Percentiles rank a stretch among this genome's conserved stretches.
Conservation (phyloP, 2,888 invertebrate genomes). For the Thysanoteuthis rhombus region DNA sequence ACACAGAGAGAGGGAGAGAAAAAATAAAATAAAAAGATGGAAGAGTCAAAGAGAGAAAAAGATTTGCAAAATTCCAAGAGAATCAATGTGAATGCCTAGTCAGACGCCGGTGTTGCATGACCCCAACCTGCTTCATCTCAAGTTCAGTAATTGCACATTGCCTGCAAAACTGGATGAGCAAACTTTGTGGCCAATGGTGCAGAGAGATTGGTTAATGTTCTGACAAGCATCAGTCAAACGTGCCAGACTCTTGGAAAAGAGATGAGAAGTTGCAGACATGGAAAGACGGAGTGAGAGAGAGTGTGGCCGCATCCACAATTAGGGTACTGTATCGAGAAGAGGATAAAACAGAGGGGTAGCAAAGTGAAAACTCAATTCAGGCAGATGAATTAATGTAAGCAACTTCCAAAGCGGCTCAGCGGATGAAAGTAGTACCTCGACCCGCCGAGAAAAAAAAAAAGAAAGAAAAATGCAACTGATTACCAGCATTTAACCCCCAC, state of each 20-base stretch:
- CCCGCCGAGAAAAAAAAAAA: no score
- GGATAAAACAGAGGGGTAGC: background rate
- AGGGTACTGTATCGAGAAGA: background rate
- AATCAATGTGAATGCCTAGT: background rate
- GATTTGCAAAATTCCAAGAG: background rate
- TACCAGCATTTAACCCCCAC: no score
- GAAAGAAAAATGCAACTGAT: no score
- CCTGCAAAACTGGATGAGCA: background rate
- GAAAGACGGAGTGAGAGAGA: background rate
- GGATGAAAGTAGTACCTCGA: background rate
- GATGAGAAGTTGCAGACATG: constrained; percentile 1
- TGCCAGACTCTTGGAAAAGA: background rate
- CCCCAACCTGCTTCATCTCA: background rate
- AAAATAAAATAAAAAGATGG: no score
- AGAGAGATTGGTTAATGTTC: background rate
- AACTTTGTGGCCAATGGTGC: background rate
- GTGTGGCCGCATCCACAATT: background rate
- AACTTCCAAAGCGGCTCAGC: background rate
- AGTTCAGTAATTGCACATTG: background rate
- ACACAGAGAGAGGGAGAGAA: background rate
- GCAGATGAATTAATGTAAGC: background rate
- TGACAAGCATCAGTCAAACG: constrained; percentile 12
- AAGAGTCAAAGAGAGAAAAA: background rate
- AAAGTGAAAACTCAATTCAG: background rate
- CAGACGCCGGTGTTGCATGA: background rate